Evolutionary conservation across 2,797 vertebrate genomes (phyloP), one percentile per base, ranked within the genome.

Genomic region (Epinephelus awoara): DNA sequence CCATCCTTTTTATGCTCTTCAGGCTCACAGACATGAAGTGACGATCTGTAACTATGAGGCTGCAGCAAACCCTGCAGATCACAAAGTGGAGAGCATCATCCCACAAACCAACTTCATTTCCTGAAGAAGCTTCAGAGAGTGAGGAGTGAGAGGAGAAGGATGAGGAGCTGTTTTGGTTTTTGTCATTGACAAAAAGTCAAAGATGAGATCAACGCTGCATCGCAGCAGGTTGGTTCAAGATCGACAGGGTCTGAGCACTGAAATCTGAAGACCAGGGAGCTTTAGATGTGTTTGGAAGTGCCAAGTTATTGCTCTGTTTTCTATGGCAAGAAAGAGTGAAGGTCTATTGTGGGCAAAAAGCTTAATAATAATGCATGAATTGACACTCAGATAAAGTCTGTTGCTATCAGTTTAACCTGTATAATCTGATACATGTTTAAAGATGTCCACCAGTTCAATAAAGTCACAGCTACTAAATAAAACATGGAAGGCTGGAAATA

Each of bases 1-100:
- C 34, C 6, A 6, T 34, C 34, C 34, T 46, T 46, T 47, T 6
- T 57, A 0, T 50, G 29, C 27, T 49, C 68, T 86, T 17, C 75
- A 99, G 98, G 95, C 97, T 85, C 93, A 96, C 86, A 96, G 98
- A 76, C 98, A 99, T 10, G 96, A 98, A 82, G 97, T 99, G 89
- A 99, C 97, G 8, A 97, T 99, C 95, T 99, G 98, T 89, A 99
- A 95, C 93, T 99, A 99, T 1, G 98, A 99, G 91, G 96, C 97
- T 0, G 77, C 97, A 0, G 98, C 98, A 2, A 99, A 98, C 91
- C 98, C 98, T 0, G 96, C 97, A 0, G 98, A 99, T 92, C 98
- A 99, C 94, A 97, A 94, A 91, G 56, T 97, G 85, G 95, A 97
- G 77, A 96, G 95, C 52, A 93, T 98, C 84, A 96, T 96, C 47